phyloP scores from a whole-genome alignment of 2,113 vertebrate genomes.

The Kryptolebias marmoratus region DNA sequence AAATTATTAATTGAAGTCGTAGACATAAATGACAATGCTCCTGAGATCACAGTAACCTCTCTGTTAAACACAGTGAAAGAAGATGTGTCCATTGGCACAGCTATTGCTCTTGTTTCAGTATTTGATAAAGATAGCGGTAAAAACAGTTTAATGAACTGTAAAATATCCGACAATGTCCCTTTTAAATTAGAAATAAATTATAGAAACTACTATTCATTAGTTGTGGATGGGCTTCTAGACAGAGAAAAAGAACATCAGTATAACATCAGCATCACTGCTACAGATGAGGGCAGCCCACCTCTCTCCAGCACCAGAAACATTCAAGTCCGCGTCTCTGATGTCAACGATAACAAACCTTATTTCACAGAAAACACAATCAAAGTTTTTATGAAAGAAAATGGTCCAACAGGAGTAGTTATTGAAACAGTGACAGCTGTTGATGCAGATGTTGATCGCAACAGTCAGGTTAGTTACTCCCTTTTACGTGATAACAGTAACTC shows the following conservation, averaged over 20 bases:
- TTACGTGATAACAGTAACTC: not conserved
- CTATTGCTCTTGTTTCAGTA: constrained; percentile 82
- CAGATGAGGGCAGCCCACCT: constrained; percentile 83
- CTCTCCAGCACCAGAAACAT: constrained; percentile 75
- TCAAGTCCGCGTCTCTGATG: constrained; percentile 83
- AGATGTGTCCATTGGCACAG: constrained; percentile 79
- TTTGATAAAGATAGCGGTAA: constrained; percentile 83
- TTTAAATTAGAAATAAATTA: constrained; percentile 76
- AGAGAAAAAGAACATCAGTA: constrained; percentile 81
- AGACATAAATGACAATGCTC: constrained; percentile 88
- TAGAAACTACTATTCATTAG: constrained; percentile 84
- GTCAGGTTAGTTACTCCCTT: constrained; percentile 6
- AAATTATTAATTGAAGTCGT: constrained; percentile 86
- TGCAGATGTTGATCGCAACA: constrained; percentile 9
- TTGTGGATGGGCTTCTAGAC: constrained; percentile 83
- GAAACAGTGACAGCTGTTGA: constrained; percentile 20
- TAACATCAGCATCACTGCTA: constrained; percentile 82
- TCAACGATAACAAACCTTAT: constrained; percentile 86
- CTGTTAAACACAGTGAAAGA: constrained; percentile 81
- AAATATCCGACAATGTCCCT: constrained; percentile 65
- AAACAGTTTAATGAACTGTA: constrained; percentile 81
- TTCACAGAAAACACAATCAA: constrained; percentile 72
- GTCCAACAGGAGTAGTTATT: constrained; percentile 41
- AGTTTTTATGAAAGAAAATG: constrained; percentile 81
- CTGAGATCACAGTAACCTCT: constrained; percentile 83